Evolutionary conservation across 2,113 vertebrate species (phyloP).

Genomic region (Eclectus roratus): DNA sequence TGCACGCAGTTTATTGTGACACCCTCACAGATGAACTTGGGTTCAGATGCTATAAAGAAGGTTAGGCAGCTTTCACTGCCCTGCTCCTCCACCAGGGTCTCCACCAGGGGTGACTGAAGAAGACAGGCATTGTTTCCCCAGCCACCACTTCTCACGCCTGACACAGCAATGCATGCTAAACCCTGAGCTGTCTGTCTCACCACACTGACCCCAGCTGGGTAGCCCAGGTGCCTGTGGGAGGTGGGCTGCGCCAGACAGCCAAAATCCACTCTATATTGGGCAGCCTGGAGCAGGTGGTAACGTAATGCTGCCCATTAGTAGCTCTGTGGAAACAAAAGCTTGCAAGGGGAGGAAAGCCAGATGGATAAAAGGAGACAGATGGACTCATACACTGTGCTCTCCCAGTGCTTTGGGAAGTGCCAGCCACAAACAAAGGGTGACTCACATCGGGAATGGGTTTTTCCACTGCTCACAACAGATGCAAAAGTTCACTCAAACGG

Average conservation of each 20-base stretch:
- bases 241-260: not conserved
- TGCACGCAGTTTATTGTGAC: not conserved
- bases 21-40: not conserved
- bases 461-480: slow-evolving; percentile 21
- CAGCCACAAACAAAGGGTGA: slow-evolving; percentile 36
- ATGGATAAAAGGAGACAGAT: slow-evolving; percentile 55
- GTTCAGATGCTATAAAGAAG: not conserved
- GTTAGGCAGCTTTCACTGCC: not conserved
- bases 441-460: not conserved
- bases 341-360: not conserved
- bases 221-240: not conserved
- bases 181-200: fast-evolving
- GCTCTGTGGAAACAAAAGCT: slow-evolving; percentile 41
- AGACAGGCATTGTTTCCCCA: not conserved
- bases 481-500: slow-evolving; percentile 6
- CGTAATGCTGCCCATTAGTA: slow-evolving; percentile 32
- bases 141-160: fast-evolving
- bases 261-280: not conserved
- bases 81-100: not conserved
- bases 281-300: slow-evolving; percentile 43
- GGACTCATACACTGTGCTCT: not conserved
- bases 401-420: not conserved
- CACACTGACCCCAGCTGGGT: not conserved
- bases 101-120: not conserved
- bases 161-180: not conserved